Evolutionary conservation across 2,113 vertebrate species (phyloP).

Genomic region (Oncorhynchus keta): DNA sequence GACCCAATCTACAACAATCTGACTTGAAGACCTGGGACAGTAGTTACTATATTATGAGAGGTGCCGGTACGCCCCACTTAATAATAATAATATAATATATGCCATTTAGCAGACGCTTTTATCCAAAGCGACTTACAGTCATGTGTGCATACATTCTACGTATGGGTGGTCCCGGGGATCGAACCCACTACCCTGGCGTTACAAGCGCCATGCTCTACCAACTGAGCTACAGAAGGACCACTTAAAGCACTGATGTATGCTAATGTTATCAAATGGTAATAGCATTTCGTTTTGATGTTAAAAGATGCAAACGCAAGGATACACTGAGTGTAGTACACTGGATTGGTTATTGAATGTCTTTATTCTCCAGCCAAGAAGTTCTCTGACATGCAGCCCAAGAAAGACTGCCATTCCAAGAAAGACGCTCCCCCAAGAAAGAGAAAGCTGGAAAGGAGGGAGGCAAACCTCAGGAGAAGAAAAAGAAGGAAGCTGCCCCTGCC

Average conservation of each 20-base stretch:
- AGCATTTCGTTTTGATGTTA: background rate
- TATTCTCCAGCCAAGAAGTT: slow-evolving; percentile 84
- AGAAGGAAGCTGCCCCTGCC: slow-evolving; percentile 74
- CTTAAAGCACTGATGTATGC: no score
- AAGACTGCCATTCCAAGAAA: slow-evolving; percentile 81
- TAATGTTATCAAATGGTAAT: background rate
- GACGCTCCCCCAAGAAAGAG: slow-evolving; percentile 83
- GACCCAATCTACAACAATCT: slow-evolving; percentile 51
- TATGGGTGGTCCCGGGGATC: no score
- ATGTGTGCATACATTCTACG: no score
- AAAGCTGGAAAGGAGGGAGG: slow-evolving; percentile 81
- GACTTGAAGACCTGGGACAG: slow-evolving; percentile 75
- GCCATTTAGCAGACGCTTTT: no score
- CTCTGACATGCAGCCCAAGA: slow-evolving; percentile 88
- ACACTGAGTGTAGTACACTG: no score
- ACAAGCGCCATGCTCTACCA: no score
- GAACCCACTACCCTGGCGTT: no score
- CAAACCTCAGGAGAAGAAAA: slow-evolving; percentile 76
- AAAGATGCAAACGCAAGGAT: background rate
- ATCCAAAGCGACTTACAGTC: no score
- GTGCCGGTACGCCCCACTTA: no score
- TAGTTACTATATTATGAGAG: no score
- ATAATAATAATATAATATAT: no score
- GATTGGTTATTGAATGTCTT: background rate
- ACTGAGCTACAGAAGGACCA: no score